A percentile compares a stretch with the other conserved stretches of the same genome.
Conservation (phyloP, 1,140 invertebrate species). For the Drosophila nigrodunni region DNA sequence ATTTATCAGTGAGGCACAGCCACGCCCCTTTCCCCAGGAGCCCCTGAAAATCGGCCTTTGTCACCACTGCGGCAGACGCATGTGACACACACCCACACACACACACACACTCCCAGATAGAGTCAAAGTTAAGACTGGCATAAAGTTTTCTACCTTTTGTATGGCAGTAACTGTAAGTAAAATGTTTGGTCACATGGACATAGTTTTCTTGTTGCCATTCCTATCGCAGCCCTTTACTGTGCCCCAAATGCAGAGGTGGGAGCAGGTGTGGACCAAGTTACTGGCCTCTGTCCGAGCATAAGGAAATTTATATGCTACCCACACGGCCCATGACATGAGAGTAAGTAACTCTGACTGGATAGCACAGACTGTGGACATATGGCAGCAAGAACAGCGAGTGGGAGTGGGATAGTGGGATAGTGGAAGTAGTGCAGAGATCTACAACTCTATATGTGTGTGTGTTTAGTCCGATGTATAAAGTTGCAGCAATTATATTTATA, state of each 20-base stretch:
- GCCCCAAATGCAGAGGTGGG: background rate
- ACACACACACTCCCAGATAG: background rate
- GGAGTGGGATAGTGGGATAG: background rate
- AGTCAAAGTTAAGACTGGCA: slow-evolving; percentile 25
- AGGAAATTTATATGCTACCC: slow-evolving; percentile 62
- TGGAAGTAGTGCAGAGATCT: background rate
- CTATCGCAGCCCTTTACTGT: slow-evolving; percentile 2
- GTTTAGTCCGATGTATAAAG: slow-evolving; percentile 49
- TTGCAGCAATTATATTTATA: slow-evolving; percentile 73
- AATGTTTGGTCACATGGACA: slow-evolving; percentile 66
- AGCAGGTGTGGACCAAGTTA: background rate
- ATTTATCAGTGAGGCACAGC: slow-evolving; percentile 60
- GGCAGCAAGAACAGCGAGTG: background rate
- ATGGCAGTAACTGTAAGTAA: slow-evolving; percentile 68
- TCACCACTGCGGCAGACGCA: slow-evolving; percentile 65
- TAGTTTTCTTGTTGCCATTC: slow-evolving; percentile 48
- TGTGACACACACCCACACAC: slow-evolving; percentile 13
- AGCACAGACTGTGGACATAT: slow-evolving; percentile 28
- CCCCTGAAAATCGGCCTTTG: slow-evolving; percentile 53
- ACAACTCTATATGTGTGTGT: background rate
- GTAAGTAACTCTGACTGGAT: slow-evolving; percentile 43
- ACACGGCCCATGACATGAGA: slow-evolving; percentile 39
- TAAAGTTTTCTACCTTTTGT: slow-evolving; percentile 62
- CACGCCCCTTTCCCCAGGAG: slow-evolving; percentile 4
- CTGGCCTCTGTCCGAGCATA: slow-evolving; percentile 25